Base-by-base conservation (phyloP, 2,888 invertebrate species). In the Phyllotreta cruciferae region DNA sequence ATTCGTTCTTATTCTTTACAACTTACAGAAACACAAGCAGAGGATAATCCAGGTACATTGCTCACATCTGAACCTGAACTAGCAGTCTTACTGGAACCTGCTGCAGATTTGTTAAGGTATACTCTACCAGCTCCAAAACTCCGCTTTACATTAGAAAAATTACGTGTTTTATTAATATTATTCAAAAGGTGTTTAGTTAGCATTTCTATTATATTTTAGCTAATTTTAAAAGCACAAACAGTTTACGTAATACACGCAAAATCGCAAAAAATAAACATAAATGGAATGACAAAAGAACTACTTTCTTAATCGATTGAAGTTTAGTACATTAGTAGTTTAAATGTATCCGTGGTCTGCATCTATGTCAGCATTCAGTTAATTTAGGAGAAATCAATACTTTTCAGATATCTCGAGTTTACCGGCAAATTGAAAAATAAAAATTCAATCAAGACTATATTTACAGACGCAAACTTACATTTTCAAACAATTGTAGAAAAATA, bases 31-130 rank as follows among this genome's bases (percentile, higher is more conserved):
- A 89, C 82, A 55, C 86, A 84, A 38, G 85, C 85, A 62, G 80
- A 82, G 73, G 87, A 90, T 6, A 92, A 79, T 2, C 92, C 92
- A 62, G 86, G 84, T 3, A 90, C 90, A 75, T 88, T 69, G 8
- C 68, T 63, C 38, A 24, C 24, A 24, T 53, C 41, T 35, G 66
- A 55, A 11, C 60, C 10, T 38, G n/a, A 34, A 8, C 54, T 50
- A 14, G 71, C 8, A 37, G 24, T 24, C 24, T 24, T 24, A 4
- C 24, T 24, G 24, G 35, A 9, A 11, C 13, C 10, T 1, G 6
- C 10, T 37, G 36, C 7, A n/a, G 52, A 11, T 35, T 49, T 49
- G 35, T 49, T 49, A n/a, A 35, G 36, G 10, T 49, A 49, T 52
- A 52, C 13, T 37, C 13, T 52, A 13, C 52, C 38, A 52, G 4